These are phyloP conservation scores for Carabus problematicus DNA, from an alignment of 2,888 invertebrate species.

Conservation along the genomic window DNA sequence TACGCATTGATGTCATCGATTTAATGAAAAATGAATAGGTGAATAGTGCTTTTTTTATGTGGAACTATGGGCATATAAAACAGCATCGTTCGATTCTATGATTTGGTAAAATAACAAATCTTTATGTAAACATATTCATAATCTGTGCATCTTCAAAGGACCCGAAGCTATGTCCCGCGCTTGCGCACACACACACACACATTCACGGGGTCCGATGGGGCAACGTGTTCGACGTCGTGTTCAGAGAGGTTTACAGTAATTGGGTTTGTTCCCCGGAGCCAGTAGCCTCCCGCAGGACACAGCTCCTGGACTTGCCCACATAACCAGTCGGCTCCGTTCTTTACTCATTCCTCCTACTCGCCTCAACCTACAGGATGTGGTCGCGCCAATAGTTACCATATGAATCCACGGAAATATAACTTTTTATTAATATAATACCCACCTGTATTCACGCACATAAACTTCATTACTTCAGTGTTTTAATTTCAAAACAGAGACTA, in stretches of 20 bases:
- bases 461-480: too few relatives aligned
- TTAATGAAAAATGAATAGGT: neutral
- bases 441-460: too few relatives aligned
- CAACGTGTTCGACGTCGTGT: conserved; percentile 34
- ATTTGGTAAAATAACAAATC: conserved; percentile 14
- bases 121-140: conserved; percentile 42
- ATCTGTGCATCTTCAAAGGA: conserved; percentile 31
- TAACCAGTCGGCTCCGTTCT: too few relatives aligned
- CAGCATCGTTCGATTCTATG: neutral
- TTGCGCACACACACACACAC: neutral
- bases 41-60: neutral
- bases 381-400: too few relatives aligned
- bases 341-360: too few relatives aligned
- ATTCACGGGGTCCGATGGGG: neutral
- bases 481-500: too few relatives aligned
- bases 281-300: conserved; percentile 26
- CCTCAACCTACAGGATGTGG: too few relatives aligned
- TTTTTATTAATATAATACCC: too few relatives aligned
- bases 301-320: neutral
- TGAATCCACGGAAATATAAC: too few relatives aligned
- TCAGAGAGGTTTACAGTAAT: conserved; percentile 40
- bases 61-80: too few relatives aligned
- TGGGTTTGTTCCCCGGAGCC: conserved; percentile 39
- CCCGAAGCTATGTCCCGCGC: neutral
- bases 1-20: neutral